A percentile compares a stretch with the other conserved stretches of the same genome.
Evolutionary conservation across 2,888 invertebrate species (phyloP).

Genomic region (Artemia sp.): DNA sequence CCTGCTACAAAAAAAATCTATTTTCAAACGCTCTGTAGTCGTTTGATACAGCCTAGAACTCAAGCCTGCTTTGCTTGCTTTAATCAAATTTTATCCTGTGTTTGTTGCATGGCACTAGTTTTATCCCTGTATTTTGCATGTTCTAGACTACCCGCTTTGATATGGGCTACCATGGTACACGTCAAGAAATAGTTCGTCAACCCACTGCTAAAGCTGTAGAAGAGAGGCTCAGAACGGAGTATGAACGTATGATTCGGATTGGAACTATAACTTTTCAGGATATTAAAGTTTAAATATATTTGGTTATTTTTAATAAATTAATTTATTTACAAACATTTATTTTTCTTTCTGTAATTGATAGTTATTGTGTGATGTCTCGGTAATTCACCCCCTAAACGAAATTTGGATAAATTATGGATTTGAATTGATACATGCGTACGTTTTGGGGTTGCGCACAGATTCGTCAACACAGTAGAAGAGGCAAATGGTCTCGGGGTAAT

Average conservation of each 20-base stretch:
- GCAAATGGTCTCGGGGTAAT: too few relatives aligned
- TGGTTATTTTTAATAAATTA: not conserved
- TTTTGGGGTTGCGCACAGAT: too few relatives aligned
- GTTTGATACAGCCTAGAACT: too few relatives aligned
- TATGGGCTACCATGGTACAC: slow-evolving; percentile 22
- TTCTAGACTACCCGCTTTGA: slow-evolving; percentile 19
- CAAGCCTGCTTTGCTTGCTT: too few relatives aligned
- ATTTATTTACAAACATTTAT: too few relatives aligned
- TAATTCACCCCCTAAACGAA: too few relatives aligned
- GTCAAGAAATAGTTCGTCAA: slow-evolving; percentile 18
- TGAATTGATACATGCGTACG: too few relatives aligned
- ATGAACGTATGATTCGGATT: slow-evolving; percentile 22
- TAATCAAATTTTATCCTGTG: not conserved
- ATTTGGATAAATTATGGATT: too few relatives aligned
- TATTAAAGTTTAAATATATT: not conserved
- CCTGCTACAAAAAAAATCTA: too few relatives aligned
- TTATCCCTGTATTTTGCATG: slow-evolving; percentile 16
- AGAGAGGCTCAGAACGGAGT: slow-evolving; percentile 23
- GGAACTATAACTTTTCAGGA: slow-evolving; percentile 16
- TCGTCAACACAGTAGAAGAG: too few relatives aligned
- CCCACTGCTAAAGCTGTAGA: slow-evolving; percentile 22
- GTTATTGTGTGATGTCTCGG: not conserved
- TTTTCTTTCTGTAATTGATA: not conserved
- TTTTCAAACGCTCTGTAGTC: too few relatives aligned
- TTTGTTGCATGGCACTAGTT: not conserved